Conservation (phyloP, 1,140 invertebrate genomes). For the Physella acuta region DNA sequence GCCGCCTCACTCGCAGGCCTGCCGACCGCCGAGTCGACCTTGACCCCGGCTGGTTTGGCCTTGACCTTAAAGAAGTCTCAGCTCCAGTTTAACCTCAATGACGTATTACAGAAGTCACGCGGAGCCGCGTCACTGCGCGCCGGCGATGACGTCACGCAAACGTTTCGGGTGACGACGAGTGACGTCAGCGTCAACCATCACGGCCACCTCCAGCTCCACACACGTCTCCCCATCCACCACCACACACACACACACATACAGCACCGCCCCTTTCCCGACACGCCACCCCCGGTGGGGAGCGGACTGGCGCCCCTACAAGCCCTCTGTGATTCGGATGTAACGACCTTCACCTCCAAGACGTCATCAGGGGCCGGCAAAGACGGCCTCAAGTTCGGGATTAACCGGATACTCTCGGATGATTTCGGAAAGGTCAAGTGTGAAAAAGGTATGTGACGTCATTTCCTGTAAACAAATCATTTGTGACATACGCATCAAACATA, state of each 20-base stretch:
- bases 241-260: background rate
- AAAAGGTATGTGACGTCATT: conserved; percentile 8
- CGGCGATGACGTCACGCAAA: background rate
- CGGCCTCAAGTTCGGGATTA: conserved; percentile 46
- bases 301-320: conserved; percentile 40
- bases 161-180: background rate
- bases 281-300: conserved; percentile 27
- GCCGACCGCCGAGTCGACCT: background rate
- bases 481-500: background rate
- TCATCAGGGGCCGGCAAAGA: background rate
- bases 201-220: conserved; percentile 2
- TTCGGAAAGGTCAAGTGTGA: conserved; percentile 3
- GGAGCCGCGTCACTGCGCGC: background rate
- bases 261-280: conserved; percentile 19
- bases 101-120: background rate
- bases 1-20: conserved; percentile 13
- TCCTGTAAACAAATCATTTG: background rate
- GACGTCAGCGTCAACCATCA: background rate
- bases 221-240: conserved; percentile 4
- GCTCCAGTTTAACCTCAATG: background rate
- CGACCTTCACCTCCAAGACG: conserved; percentile 29
- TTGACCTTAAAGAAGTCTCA: conserved; percentile 19
- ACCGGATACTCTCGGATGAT: conserved; percentile 39
- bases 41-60: background rate
- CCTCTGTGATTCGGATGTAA: conserved; percentile 40